phyloP scores from a whole-genome alignment of 2,797 vertebrate genomes.

The Sarcoramphus papa region DNA sequence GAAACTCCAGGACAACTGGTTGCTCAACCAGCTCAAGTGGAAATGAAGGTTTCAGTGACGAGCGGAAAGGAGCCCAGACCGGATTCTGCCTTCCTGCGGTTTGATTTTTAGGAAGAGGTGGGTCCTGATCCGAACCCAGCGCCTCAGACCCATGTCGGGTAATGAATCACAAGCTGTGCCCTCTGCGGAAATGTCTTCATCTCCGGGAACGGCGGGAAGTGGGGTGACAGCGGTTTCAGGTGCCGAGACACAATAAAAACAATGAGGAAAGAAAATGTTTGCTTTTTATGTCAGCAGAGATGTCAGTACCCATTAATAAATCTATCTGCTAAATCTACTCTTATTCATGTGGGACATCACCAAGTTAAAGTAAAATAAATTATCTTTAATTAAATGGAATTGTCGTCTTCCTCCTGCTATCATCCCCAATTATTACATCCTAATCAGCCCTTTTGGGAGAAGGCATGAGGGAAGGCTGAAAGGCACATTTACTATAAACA shows the following conservation, averaged over 20 bases:
- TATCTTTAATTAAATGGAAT: conserved; percentile 83
- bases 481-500: conserved; percentile 65
- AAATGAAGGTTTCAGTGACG: neutral
- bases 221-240: conserved; percentile 50
- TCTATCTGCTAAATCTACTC: conserved; percentile 77
- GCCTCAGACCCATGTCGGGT: neutral
- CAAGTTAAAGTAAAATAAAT: conserved; percentile 82
- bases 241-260: conserved; percentile 64
- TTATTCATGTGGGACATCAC: conserved; percentile 78
- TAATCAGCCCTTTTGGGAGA: conserved; percentile 80
- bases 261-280: conserved; percentile 69
- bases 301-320: conserved; percentile 80
- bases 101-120: neutral
- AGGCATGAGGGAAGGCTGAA: conserved; percentile 65
- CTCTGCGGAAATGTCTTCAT: neutral
- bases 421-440: conserved; percentile 79
- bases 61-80: neutral
- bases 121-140: neutral
- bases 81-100: neutral
- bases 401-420: conserved; percentile 80
- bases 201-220: neutral
- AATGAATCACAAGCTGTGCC: neutral
- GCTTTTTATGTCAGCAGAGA: conserved; percentile 70
- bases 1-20: neutral
- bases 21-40: neutral